phyloP scores from a whole-genome alignment of 2,113 vertebrate species.

The Perca fluviatilis region DNA sequence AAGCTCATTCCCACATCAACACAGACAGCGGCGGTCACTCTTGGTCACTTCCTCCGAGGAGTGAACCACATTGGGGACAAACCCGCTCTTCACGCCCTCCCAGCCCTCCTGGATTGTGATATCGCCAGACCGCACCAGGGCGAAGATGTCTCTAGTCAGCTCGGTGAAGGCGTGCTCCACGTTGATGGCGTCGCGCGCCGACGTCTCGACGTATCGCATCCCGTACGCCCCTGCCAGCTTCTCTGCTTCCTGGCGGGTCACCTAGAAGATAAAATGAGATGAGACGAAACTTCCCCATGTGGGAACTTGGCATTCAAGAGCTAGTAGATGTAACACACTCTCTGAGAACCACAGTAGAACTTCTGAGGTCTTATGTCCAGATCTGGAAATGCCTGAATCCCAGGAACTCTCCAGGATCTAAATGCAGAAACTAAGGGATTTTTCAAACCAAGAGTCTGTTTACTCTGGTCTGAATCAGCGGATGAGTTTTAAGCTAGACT shows the following conservation, averaged over 20 bases:
- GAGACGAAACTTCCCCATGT: not conserved
- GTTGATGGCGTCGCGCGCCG: conserved; percentile 98
- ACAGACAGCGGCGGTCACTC: conserved; percentile 95
- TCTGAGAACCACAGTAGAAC: not conserved
- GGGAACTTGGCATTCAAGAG: not conserved
- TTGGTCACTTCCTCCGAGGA: conserved; percentile 97
- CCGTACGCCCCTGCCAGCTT: conserved; percentile 94
- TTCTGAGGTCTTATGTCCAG: not conserved
- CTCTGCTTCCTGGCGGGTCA: conserved; percentile 94
- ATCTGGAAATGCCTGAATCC: not conserved
- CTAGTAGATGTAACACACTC: not conserved
- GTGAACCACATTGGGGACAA: conserved; percentile 97
- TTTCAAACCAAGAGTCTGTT: no score
- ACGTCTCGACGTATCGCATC: conserved; percentile 99
- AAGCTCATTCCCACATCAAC: conserved; percentile 83
- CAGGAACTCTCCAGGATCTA: no score
- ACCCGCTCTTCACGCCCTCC: conserved; percentile 99
- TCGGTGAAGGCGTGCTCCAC: conserved; percentile 97
- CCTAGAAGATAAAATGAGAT: conserved; percentile 45
- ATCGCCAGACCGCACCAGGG: conserved; percentile 95
- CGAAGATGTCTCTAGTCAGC: conserved; percentile 97
- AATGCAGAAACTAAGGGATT: no score
- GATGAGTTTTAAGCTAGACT: no score
- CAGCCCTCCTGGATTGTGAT: conserved; percentile 99
- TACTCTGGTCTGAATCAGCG: no score